Percentiles rank a stretch among this genome's conserved stretches.
phyloP scores from a whole-genome alignment of 1,140 invertebrate genomes.

The Phymastichus coffea region DNA sequence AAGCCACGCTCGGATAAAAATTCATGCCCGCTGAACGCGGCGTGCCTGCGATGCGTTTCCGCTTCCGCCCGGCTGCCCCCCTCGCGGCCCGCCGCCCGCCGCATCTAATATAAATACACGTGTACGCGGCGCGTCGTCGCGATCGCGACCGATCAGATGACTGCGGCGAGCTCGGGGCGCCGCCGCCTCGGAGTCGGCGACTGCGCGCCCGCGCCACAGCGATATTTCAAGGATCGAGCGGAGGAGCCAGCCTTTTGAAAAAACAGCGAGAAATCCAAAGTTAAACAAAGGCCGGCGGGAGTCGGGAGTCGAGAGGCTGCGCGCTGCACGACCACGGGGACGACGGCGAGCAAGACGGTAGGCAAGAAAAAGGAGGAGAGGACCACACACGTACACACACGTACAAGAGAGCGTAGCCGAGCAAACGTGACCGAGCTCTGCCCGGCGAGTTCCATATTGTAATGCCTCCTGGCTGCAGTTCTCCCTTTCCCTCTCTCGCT shows the following conservation, averaged over 20 bases:
- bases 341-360: no score
- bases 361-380: conserved; percentile 36
- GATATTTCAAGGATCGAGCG: conserved; percentile 18
- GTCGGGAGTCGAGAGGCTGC: conserved; percentile 9
- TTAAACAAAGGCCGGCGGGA: conserved; percentile 33
- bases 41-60: conserved; percentile 38
- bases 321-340: no score
- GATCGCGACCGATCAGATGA: no score
- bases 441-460: conserved; percentile 54
- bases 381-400: conserved; percentile 49
- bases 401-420: conserved; percentile 27
- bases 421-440: conserved; percentile 51
- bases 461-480: no score
- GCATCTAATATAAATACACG: no score
- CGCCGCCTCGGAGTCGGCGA: background rate
- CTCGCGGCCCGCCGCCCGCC: background rate
- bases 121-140: no score
- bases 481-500: background rate
- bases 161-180: no score
- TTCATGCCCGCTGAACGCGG: conserved; percentile 45
- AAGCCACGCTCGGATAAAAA: conserved; percentile 48
- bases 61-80: conserved; percentile 30
- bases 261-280: conserved; percentile 33
- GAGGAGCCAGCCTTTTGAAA: conserved; percentile 4
- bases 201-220: background rate